phyloP scores from a whole-genome alignment of 35 echinoderm and acorn worm species.

The Ophioderma brevispina region DNA sequence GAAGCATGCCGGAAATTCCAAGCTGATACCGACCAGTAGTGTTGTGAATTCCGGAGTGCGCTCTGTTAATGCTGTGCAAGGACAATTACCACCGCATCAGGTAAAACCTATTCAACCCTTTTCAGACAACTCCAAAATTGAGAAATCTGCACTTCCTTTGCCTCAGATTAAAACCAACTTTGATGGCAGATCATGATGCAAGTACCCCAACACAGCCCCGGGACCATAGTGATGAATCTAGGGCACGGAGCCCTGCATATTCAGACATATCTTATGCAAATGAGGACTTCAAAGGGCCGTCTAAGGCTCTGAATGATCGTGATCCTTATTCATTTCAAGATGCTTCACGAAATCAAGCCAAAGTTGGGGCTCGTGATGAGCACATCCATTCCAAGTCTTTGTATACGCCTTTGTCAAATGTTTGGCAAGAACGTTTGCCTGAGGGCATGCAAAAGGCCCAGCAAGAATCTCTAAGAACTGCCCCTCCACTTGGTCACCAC shows the following conservation, averaged over 20 bases:
- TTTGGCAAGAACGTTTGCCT: background rate
- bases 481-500: background rate
- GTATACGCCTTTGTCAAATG: background rate
- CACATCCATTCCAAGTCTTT: background rate
- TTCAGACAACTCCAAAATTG: constrained; percentile 18
- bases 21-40: constrained; percentile 87
- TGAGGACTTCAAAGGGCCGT: constrained; percentile 4
- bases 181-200: constrained; percentile 6
- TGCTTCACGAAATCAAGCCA: constrained; percentile 23
- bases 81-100: constrained; percentile 42
- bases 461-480: background rate
- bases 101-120: constrained; percentile 31
- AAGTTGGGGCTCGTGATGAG: background rate
- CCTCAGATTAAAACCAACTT: constrained; percentile 19
- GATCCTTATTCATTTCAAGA: constrained; percentile 36
- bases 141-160: background rate
- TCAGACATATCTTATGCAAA: constrained; percentile 98
- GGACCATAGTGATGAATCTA: constrained; percentile 9
- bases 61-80: constrained; percentile 24
- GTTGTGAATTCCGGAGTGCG: constrained; percentile 49
- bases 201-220: background rate
- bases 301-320: constrained; percentile 17
- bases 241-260: constrained; percentile 83
- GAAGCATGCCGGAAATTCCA: constrained; percentile 85
- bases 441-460: background rate